phyloP scores from a whole-genome alignment of 2,113 vertebrate genomes.

The Plestiodon gilberti region DNA sequence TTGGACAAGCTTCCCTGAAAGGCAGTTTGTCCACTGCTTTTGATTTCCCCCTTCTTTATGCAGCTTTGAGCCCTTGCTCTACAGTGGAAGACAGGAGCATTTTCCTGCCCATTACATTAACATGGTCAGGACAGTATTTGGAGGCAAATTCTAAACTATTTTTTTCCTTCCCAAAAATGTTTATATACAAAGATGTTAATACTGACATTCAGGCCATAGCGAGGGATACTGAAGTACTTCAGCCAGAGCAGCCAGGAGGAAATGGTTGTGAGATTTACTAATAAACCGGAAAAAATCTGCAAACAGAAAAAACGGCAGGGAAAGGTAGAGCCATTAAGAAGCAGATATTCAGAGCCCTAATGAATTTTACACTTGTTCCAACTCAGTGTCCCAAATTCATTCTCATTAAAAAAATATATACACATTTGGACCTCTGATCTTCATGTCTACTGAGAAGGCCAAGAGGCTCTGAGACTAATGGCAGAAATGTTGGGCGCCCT shows the following conservation, averaged over 20 bases:
- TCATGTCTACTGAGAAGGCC: background rate
- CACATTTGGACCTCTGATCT: background rate
- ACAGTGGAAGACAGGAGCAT: background rate
- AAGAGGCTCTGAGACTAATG: too few relatives aligned
- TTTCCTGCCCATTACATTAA: background rate
- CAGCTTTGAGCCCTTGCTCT: too few relatives aligned
- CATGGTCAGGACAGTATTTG: background rate
- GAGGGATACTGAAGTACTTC: constrained; percentile 82
- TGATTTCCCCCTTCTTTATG: too few relatives aligned
- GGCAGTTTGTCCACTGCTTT: background rate
- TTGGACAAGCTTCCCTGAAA: background rate
- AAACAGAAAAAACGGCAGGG: constrained; percentile 14
- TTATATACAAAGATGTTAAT: background rate
- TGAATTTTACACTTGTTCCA: background rate
- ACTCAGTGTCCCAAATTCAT: background rate
- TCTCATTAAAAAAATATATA: background rate
- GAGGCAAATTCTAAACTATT: background rate
- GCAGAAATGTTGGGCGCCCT: too few relatives aligned
- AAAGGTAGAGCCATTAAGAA: background rate
- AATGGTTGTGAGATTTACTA: constrained; percentile 80
- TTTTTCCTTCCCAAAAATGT: background rate
- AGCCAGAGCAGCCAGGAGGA: constrained; percentile 78
- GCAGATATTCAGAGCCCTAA: background rate
- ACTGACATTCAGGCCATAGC: constrained; percentile 79
- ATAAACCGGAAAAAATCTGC: constrained; percentile 83